Conservation (phyloP, 2,888 invertebrate genomes). For the Drosophila gaucha region DNA sequence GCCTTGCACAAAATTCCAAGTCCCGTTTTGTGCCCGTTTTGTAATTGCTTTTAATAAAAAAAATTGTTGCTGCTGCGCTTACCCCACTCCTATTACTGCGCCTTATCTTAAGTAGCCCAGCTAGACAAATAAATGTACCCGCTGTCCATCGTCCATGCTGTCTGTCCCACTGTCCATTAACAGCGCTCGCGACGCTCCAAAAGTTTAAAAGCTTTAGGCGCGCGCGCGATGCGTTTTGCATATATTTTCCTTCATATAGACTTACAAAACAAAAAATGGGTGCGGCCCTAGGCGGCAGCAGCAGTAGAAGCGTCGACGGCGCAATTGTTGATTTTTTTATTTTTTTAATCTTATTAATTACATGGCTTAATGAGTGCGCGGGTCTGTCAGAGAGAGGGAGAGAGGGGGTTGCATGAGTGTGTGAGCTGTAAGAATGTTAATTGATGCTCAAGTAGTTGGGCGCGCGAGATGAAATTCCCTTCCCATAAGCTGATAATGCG, state of each 20-base stretch:
- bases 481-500: constrained; percentile 42
- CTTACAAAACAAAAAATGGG: constrained; percentile 50
- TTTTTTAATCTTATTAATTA: constrained; percentile 79
- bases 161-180: constrained; percentile 26
- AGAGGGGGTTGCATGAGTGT: neutral
- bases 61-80: constrained; percentile 66
- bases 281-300: constrained; percentile 67
- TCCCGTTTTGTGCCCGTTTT: constrained; percentile 67
- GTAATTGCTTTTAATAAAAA: constrained; percentile 79
- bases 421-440: constrained; percentile 61
- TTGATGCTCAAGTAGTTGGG: constrained; percentile 61
- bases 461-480: constrained; percentile 32
- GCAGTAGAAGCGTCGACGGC: constrained; percentile 55
- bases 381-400: neutral
- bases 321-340: constrained; percentile 68
- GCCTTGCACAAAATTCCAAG: constrained; percentile 69
- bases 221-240: constrained; percentile 77
- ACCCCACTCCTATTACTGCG: constrained; percentile 40
- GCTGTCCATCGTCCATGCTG: constrained; percentile 35
- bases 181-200: constrained; percentile 50
- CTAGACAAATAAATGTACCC: constrained; percentile 46
- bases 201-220: constrained; percentile 57
- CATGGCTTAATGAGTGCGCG: constrained; percentile 70
- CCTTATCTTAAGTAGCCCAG: constrained; percentile 50
- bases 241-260: constrained; percentile 66